Conservation (phyloP, 2,888 invertebrate species). For the Cantharis nigra region DNA sequence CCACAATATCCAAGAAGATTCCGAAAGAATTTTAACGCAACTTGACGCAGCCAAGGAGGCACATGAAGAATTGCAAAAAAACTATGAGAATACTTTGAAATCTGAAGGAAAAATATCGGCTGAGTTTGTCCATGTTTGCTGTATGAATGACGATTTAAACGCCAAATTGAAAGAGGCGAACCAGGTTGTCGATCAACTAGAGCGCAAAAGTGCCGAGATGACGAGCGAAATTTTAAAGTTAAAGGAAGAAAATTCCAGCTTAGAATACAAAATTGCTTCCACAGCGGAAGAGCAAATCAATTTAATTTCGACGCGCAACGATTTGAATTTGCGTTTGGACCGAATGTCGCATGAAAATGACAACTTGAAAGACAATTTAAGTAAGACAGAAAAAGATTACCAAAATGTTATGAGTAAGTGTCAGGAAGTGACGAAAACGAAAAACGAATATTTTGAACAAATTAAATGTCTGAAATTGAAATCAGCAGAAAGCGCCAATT, state of each 20-base stretch:
- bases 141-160: not conserved
- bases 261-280: not conserved
- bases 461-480: not conserved
- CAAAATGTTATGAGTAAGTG: not conserved
- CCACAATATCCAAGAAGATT: not conserved
- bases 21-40: not conserved
- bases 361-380: not conserved
- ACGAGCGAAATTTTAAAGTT: not conserved
- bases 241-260: not conserved
- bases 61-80: not conserved
- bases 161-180: not conserved
- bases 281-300: not conserved
- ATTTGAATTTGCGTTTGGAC: not conserved
- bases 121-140: not conserved
- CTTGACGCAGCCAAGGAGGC: not conserved
- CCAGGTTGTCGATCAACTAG: not conserved
- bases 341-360: not conserved
- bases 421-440: not conserved
- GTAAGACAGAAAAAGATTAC: not conserved
- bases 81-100: not conserved
- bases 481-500: not conserved
- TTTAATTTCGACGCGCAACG: not conserved
- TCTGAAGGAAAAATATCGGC: not conserved
- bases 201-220: not conserved
- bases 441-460: not conserved